Evolutionary conservation across 2,113 vertebrate genomes (phyloP).

Genomic region (Tupaia chinensis): DNA sequence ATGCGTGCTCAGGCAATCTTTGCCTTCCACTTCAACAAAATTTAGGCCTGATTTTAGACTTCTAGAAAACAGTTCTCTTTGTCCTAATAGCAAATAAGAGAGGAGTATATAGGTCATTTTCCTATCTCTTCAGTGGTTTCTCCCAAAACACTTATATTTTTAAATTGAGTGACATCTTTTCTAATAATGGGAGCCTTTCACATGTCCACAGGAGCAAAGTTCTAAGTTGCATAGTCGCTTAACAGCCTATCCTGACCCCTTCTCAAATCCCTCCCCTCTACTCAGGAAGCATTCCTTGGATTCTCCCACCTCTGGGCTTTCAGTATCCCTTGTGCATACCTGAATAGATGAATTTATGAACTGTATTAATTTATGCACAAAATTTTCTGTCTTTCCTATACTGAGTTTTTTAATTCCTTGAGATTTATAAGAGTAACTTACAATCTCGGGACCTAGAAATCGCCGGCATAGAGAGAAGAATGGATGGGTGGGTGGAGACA

Average conservation of each 20-base stretch:
- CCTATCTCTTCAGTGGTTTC: background rate
- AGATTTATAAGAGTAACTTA: slow-evolving; percentile 6
- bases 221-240: background rate
- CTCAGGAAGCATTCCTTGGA: background rate
- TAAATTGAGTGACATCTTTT: background rate
- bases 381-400: background rate
- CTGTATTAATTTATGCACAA: background rate
- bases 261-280: background rate
- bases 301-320: no score
- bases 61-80: background rate
- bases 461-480: background rate
- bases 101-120: background rate
- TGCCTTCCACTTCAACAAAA: background rate
- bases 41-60: background rate
- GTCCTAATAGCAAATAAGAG: background rate
- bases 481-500: background rate
- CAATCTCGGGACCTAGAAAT: background rate
- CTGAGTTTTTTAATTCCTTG: background rate
- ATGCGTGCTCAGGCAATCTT: background rate
- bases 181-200: background rate
- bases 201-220: background rate
- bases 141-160: background rate
- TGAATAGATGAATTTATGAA: background rate
- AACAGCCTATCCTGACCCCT: background rate
- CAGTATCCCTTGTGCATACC: background rate